Conservation (phyloP, 2,888 invertebrate species). For the Andrena minutula region DNA sequence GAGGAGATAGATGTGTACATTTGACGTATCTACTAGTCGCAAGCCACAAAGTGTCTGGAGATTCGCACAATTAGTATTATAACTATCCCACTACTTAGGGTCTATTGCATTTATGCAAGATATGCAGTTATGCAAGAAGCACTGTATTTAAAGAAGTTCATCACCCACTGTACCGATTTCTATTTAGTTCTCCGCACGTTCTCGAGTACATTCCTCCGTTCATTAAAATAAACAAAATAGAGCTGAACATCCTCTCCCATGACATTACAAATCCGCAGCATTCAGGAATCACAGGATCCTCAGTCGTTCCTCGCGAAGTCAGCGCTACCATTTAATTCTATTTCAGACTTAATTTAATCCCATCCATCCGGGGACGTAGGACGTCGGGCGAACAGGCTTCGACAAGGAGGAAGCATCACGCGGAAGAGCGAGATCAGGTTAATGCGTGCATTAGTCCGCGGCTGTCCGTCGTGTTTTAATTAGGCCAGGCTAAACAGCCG, state of each 20-base stretch:
- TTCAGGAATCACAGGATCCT: neutral
- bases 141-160: no score
- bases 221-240: neutral
- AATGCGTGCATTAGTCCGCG: conserved; percentile 8
- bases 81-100: no score
- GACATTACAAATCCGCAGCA: neutral
- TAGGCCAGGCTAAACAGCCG: neutral
- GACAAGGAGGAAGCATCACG: neutral
- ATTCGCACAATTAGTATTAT: no score
- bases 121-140: no score
- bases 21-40: no score
- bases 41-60: no score
- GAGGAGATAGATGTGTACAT: no score
- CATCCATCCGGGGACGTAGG: neutral
- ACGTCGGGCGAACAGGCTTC: neutral
- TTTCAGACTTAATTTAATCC: conserved; percentile 3
- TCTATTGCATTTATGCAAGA: no score
- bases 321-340: no score
- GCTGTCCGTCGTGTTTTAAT: conserved; percentile 24
- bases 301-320: neutral
- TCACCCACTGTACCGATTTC: no score
- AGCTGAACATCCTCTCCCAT: neutral
- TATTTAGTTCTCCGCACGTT: no score
- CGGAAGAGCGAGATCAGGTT: neutral
- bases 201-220: no score